Base-by-base conservation (phyloP, 2,888 invertebrate genomes). In the Caenorhabditis plicata region DNA sequence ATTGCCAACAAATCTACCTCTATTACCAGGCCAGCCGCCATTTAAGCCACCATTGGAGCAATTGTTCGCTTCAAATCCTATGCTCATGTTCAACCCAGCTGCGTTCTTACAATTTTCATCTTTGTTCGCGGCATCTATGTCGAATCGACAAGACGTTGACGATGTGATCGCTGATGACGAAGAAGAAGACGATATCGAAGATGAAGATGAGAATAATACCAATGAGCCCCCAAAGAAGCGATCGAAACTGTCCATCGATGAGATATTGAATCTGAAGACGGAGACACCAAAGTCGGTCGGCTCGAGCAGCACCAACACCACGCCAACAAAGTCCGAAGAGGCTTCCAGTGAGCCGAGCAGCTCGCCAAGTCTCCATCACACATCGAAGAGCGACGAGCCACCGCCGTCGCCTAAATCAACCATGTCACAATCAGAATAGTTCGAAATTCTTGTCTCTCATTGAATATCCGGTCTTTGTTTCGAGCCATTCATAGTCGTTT, bases 31-130 rank as follows among this genome's bases (percentile, higher is more conserved):
- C 25, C 31, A 17, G 7, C 47, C 63, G 7, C 52, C 48, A 19
- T 36, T 55, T 23, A 46, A 44, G 33, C 39, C 38, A 17, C 49
- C 48, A 7, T 43, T 64, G 19, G 64, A 62, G 22, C 41, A 45
- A 35, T 45, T 52, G 9, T 49, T 63, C 32, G 52, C 66, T 1
- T 15, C 60, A 11, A 60, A 67, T 41, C 67, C 67, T 4, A 40
- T 68, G 41, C 49, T 71, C 42, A 62, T 69, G 62, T 48, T 68
- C 52, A 72, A 71, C 41, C 71, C 71, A 15, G 62, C 61, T 7
- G 20, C 68, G 31, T 52, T 63, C 42, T 36, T 40, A 39, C 53
- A 56, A 27, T 52, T 57, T 8, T 47, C 54, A 22, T 33, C 33
- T 15, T 33, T 63, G 3, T 43, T 63, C 32, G 44, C n/a, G n/a